Conservation (phyloP, 2,888 invertebrate genomes). For the Diabrotica balteata region DNA sequence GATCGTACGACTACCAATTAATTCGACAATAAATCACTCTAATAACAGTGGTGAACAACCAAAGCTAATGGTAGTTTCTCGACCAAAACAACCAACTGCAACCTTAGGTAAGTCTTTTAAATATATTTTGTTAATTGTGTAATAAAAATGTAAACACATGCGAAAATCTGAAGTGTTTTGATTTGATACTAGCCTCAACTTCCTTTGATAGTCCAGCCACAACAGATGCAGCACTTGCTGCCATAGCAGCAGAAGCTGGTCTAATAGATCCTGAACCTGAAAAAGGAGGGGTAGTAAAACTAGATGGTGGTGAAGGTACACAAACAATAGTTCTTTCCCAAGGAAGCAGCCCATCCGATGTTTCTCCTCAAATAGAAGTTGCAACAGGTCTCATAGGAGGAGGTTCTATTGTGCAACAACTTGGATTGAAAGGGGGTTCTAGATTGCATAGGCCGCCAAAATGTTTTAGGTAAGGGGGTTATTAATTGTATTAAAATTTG, state of each 20-base stretch:
- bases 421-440: constrained; percentile 55
- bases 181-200: constrained; percentile 57
- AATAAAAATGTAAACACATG: background rate
- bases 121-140: background rate
- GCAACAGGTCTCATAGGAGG: constrained; percentile 52
- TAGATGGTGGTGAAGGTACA: constrained; percentile 36
- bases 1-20: constrained; percentile 57
- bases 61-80: constrained; percentile 62
- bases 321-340: constrained; percentile 34
- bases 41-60: constrained; percentile 53
- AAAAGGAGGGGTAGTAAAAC: constrained; percentile 38
- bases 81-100: constrained; percentile 66
- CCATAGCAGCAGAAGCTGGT: constrained; percentile 69
- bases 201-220: constrained; percentile 67
- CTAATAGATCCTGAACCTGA: constrained; percentile 63
- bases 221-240: constrained; percentile 69
- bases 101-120: constrained; percentile 58
- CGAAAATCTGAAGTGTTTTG: background rate
- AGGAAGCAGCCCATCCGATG: constrained; percentile 30
- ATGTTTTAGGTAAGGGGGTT: constrained; percentile 28
- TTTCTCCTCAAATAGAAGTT: constrained; percentile 36
- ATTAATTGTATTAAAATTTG: background rate
- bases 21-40: constrained; percentile 45
- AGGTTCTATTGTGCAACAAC: constrained; percentile 55
- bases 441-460: constrained; percentile 41